Evolutionary conservation across 2,113 vertebrate genomes (phyloP), one percentile per base, ranked within the genome.

Genomic region (Bubo blakistoni): DNA sequence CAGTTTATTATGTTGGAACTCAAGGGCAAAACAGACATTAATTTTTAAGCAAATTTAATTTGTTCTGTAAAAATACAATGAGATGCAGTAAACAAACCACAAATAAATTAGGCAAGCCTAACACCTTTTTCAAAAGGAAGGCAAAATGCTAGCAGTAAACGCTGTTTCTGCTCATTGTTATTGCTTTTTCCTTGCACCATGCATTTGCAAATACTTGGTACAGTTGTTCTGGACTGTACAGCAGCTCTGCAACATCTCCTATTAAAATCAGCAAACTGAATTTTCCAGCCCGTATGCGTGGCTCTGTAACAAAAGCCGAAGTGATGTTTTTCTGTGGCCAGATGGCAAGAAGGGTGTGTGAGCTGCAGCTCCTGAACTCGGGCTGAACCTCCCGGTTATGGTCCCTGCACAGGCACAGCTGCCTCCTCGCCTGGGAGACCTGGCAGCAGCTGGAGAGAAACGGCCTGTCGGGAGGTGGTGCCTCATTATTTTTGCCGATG

Each of bases 241-340:
- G 69, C 59, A 70, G 65, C 47, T 89, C 85, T 54, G 54, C 44
- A 54, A 65, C 20, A 8, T 67, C 63, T 86, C 46, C 38, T 46
- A n/a, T 59, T 49, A 21, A 76, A 81, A 55, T 5, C 40, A 84
- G 55, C n/a, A 27, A 51, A 27, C 58, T 55, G 32, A 44, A 24
- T 95, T 95, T 89, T 88, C 86, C 51, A 65, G 66, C 67, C 57
- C 1, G 0, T 25, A n/a, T 38, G 57, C 5, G 29, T 54, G 73
- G 24, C 69, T 86, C 44, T 63, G 94, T 57, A 73, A 88, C 61
- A 42, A 91, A 95, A 93, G 86, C 61, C 34, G 3, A 59, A 63
- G 91, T 13, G 70, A 70, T 40, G 62, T 54, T 93, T 95, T 95
- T 86, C 92, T 5, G 27, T 4, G 66, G 97, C 90, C 97, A 97